Percentiles rank a stretch among this genome's conserved stretches.
Evolutionary conservation across 2,888 invertebrate genomes (phyloP).

Genomic region (Dastarcus helophoroides): DNA sequence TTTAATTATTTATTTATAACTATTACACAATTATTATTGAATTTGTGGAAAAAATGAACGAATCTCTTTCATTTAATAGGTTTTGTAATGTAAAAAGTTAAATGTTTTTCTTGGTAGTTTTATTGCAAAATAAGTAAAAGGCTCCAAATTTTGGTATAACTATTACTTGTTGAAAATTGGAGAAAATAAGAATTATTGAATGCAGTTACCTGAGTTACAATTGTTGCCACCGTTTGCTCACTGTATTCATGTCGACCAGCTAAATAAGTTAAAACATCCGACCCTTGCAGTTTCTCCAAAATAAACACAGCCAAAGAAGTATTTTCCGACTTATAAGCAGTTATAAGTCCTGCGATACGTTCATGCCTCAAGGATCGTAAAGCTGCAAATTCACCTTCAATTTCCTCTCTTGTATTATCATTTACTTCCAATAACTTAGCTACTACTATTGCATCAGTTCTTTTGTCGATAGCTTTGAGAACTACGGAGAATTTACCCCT

Average conservation of each 20-base stretch:
- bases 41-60: too few species aligned
- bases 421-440: slow-evolving; percentile 70
- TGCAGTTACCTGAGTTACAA: slow-evolving; percentile 61
- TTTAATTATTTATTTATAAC: too few species aligned
- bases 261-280: slow-evolving; percentile 81
- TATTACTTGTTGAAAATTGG: background rate
- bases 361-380: slow-evolving; percentile 77
- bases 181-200: background rate
- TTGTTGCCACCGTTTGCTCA: slow-evolving; percentile 82
- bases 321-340: slow-evolving; percentile 58
- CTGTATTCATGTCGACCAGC: slow-evolving; percentile 82
- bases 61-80: too few species aligned
- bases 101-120: too few species aligned
- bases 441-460: slow-evolving; percentile 63
- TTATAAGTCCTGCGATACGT: slow-evolving; percentile 65
- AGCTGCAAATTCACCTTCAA: slow-evolving; percentile 74
- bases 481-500: slow-evolving; percentile 81
- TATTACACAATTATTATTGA: too few species aligned
- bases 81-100: too few species aligned
- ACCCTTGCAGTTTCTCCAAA: slow-evolving; percentile 78
- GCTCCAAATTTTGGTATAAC: too few species aligned
- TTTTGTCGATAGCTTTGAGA: slow-evolving; percentile 68
- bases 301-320: slow-evolving; percentile 59
- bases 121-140: too few species aligned
- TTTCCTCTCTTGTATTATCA: slow-evolving; percentile 51